Conservation (phyloP, 1,140 invertebrate genomes). For the Euwallacea similis region DNA sequence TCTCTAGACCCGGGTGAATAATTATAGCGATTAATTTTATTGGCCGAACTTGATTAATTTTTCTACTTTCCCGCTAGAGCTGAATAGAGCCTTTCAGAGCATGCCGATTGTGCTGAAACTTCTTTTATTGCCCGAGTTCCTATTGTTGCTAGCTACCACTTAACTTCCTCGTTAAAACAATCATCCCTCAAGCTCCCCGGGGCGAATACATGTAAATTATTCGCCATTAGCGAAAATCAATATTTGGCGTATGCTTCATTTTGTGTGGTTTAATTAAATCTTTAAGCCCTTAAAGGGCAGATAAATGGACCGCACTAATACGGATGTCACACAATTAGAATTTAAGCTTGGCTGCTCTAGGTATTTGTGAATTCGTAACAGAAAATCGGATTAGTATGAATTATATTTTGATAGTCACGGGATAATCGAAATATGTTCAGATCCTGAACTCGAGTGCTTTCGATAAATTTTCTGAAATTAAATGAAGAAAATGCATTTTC, state of each 20-base stretch:
- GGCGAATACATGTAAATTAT: conserved; percentile 12
- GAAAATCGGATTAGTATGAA: too few species aligned
- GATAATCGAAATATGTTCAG: too few species aligned
- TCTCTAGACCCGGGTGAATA: conserved; percentile 17
- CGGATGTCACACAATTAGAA: conserved; percentile 15
- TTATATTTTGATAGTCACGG: too few species aligned
- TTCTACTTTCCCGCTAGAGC: conserved; percentile 16
- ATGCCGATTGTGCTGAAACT: conserved; percentile 11
- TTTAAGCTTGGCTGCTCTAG: not conserved
- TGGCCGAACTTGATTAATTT: conserved; percentile 25
- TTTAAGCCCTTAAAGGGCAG: conserved; percentile 21
- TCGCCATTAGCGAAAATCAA: conserved; percentile 19
- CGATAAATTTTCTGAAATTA: too few species aligned
- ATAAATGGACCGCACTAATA: conserved; percentile 20
- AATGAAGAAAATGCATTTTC: too few species aligned
- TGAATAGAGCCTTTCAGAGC: conserved; percentile 7
- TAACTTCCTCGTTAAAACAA: not conserved
- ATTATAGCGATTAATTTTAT: conserved; percentile 26
- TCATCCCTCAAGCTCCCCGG: conserved; percentile 1
- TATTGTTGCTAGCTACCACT: not conserved
- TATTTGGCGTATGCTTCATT: conserved; percentile 20
- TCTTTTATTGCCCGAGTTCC: conserved; percentile 9
- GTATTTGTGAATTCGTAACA: too few species aligned
- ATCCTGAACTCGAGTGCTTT: too few species aligned
- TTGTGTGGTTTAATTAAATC: conserved; percentile 24